Evolutionary conservation across 2,113 vertebrate genomes (phyloP).

Genomic region (Zapus hudsonius): DNA sequence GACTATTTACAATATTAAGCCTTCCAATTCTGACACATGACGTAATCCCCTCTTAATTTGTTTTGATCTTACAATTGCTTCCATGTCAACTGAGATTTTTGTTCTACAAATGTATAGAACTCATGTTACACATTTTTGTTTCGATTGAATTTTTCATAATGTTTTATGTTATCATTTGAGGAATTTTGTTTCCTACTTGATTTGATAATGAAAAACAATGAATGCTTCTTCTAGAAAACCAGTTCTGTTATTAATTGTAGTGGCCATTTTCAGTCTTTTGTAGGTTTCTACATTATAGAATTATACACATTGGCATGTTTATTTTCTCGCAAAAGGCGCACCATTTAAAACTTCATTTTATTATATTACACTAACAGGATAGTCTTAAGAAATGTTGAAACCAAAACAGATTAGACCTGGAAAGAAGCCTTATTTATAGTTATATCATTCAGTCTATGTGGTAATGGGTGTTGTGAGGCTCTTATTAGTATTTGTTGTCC

Average conservation of each 20-base stretch:
- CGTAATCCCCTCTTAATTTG: not conserved
- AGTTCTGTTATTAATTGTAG: not conserved
- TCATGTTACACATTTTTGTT: not conserved
- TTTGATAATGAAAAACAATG: not conserved
- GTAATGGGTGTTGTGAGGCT: too few species aligned
- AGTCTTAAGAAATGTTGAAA: not conserved
- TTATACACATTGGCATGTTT: not conserved
- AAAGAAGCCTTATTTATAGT: not conserved
- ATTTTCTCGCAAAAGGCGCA: not conserved
- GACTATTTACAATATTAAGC: not conserved
- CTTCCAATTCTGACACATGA: not conserved
- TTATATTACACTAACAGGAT: not conserved
- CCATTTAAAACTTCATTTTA: not conserved
- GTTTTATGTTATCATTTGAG: slow-evolving; percentile 1
- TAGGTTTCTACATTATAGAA: not conserved
- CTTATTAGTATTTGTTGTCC: not conserved
- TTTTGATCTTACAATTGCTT: not conserved
- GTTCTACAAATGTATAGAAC: not conserved
- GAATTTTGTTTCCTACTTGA: not conserved
- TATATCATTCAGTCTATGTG: not conserved
- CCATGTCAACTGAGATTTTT: not conserved
- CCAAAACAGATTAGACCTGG: not conserved
- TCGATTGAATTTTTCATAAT: not conserved
- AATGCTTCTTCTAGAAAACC: not conserved
- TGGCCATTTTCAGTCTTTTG: too few species aligned